Percentiles rank a stretch among this genome's conserved stretches.
phyloP scores from a whole-genome alignment of 1,140 invertebrate genomes.

The Proctacanthus coquilletti region DNA sequence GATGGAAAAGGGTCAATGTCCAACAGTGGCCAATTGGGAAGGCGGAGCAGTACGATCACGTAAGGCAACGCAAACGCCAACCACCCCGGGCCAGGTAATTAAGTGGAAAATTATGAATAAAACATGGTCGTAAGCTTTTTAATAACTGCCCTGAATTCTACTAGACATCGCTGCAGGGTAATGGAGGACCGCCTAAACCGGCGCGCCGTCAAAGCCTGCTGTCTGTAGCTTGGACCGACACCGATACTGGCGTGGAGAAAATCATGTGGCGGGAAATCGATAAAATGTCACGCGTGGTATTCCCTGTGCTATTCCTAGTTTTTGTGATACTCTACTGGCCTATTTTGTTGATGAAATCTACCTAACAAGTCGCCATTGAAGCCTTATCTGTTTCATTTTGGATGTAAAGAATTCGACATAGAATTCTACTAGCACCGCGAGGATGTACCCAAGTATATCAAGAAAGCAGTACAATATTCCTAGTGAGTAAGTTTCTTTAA shows the following conservation, averaged over 20 bases:
- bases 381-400: too few relatives aligned
- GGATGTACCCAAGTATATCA: too few relatives aligned
- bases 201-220: constrained; percentile 23
- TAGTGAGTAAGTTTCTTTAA: too few relatives aligned
- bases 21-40: constrained; percentile 44
- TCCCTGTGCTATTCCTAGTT: constrained; percentile 55
- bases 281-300: constrained; percentile 48
- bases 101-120: too few relatives aligned
- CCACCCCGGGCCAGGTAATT: constrained; percentile 28
- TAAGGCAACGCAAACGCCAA: constrained; percentile 34
- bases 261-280: constrained; percentile 53
- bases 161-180: constrained; percentile 28
- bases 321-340: constrained; percentile 64
- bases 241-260: constrained; percentile 44
- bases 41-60: constrained; percentile 39
- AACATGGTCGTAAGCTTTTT: too few relatives aligned
- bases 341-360: constrained; percentile 47
- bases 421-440: too few relatives aligned
- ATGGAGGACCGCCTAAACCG: constrained; percentile 26
- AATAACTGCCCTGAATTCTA: too few relatives aligned
- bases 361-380: too few relatives aligned
- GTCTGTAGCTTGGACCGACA: constrained; percentile 41
- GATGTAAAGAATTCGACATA: too few relatives aligned
- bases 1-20: constrained; percentile 43
- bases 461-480: too few relatives aligned